Evolutionary conservation across 2,113 vertebrate genomes (phyloP).

Genomic region (Cariama cristata): DNA sequence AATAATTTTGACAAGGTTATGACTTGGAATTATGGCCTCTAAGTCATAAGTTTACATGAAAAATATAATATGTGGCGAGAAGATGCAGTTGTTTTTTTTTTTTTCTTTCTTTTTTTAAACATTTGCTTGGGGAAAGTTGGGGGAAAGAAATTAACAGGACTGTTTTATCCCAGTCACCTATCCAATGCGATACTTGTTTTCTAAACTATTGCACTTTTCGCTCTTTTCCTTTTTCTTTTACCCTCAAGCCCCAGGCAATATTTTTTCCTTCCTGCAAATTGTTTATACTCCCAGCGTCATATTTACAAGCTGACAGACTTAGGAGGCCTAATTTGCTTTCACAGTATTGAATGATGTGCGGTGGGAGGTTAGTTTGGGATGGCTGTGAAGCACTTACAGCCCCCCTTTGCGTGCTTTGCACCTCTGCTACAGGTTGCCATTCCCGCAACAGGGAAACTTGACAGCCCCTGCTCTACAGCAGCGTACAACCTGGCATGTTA

Average conservation of each 20-base stretch:
- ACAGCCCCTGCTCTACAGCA: neutral
- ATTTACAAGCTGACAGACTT: neutral
- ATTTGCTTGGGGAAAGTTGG: neutral
- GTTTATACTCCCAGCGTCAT: neutral
- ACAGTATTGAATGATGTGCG: neutral
- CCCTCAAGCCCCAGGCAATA: neutral
- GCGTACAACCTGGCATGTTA: rapidly evolving
- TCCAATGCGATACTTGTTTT: neutral
- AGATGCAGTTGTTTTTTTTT: neutral
- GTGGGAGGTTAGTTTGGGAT: neutral
- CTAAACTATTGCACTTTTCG: neutral
- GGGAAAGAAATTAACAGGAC: neutral
- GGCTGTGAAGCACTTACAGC: neutral
- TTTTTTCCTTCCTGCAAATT: neutral
- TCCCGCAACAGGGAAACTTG: neutral
- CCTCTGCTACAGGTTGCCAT: neutral
- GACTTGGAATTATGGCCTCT: constrained; percentile 77
- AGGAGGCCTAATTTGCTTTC: neutral
- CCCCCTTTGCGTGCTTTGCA: neutral
- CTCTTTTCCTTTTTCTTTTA: neutral
- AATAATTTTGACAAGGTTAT: constrained; percentile 83
- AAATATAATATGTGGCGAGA: constrained; percentile 12
- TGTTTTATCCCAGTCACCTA: neutral
- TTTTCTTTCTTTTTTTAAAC: neutral
- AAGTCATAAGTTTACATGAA: constrained; percentile 62